Base-by-base conservation (phyloP, 1,140 invertebrate species). In the Portunus trituberculatus region DNA sequence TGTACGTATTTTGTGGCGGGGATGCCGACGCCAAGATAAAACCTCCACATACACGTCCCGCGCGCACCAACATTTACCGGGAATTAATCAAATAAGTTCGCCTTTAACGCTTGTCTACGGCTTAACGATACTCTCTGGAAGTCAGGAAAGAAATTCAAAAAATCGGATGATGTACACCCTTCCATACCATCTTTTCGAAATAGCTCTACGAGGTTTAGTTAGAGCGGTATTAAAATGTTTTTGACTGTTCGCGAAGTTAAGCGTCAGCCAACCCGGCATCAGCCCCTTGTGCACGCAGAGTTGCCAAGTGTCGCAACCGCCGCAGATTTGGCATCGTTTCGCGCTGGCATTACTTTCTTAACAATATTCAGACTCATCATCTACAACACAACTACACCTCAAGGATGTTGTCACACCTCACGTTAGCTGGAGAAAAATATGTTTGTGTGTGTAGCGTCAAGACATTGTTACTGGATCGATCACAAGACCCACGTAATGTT, bases 401-500 rank as follows among this genome's bases (percentile, higher is more conserved):
- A 3, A 25, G 20, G 4, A n/a, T 2, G 20, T 8, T 76, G 67
- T 76, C n/a, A 25, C 16, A n/a, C 0, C 67, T n/a, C 67, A n/a
- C n/a, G n/a, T n/a, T 76, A 7, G 20, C 20, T 20, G 20, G 20
- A 8, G 67, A 76, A 76, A 76, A 76, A 76, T 76, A 52, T 20
- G 39, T 88, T 46, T 0, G 12, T 59, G 84, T 93, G 88, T 93
- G 87, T 93, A 95, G 84, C 52, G 76, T 39, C 46, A 88, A 92
- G 91, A 95, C 94, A 92, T 86, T 92, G 89, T 95, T 91, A 94
- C 83, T 92, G 95, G 95, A 95, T 95, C 95, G 95, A 95, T 95
- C 92, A 95, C 92, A 93, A 95, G 95, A 82, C 92, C 95, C 95
- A 95, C 95, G 95, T 95, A 95, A 95, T 95, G 95, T 95, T 95